A percentile compares a stretch with the other conserved stretches of the same genome.
Conservation (phyloP, 2,888 invertebrate genomes). For the Lasioglossum figueresi region DNA sequence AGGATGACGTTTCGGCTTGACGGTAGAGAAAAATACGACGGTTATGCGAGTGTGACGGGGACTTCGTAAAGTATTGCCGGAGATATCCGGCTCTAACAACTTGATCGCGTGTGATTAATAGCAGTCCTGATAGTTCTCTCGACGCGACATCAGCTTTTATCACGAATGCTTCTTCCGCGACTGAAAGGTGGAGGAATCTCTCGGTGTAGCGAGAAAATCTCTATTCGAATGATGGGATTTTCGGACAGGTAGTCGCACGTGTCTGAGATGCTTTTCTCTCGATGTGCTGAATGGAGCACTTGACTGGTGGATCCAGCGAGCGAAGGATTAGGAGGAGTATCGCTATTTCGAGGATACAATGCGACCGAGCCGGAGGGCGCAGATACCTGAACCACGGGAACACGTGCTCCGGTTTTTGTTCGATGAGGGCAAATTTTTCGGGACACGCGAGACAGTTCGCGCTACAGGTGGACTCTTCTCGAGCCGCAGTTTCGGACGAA, state of each 20-base stretch:
- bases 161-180: not conserved
- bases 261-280: constrained; percentile 33
- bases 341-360: constrained; percentile 58
- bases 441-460: constrained; percentile 61
- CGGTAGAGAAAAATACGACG: constrained; percentile 32
- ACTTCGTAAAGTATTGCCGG: constrained; percentile 74
- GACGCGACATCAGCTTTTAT: constrained; percentile 51
- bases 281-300: constrained; percentile 59
- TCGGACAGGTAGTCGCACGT: constrained; percentile 41
- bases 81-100: constrained; percentile 78
- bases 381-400: constrained; percentile 59
- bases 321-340: constrained; percentile 48
- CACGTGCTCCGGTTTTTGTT: constrained; percentile 64
- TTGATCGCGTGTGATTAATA: constrained; percentile 79
- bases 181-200: not conserved
- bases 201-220: not conserved
- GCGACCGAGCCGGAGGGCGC: constrained; percentile 51
- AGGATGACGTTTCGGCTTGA: constrained; percentile 12
- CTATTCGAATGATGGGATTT: constrained; percentile 1
- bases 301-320: constrained; percentile 63
- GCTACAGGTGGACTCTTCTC: constrained; percentile 68
- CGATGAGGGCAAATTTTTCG: constrained; percentile 61
- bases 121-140: constrained; percentile 71
- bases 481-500: constrained; percentile 48
- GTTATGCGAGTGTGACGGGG: constrained; percentile 20